Conservation (phyloP, 2,888 invertebrate species). For the Drosophila nigritarsus region DNA sequence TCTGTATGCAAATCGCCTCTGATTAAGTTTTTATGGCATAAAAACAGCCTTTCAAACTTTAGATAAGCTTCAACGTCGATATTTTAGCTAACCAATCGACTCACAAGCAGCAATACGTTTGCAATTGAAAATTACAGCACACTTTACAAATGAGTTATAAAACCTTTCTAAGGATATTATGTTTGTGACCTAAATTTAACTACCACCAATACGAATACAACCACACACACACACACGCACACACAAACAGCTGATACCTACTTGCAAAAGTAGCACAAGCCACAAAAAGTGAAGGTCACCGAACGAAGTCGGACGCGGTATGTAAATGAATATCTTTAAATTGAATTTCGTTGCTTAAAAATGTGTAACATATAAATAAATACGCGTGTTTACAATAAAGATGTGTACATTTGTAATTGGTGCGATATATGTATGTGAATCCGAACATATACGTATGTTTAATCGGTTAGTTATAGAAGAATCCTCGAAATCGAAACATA, state of each 20-base stretch:
- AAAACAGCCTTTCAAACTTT: background rate
- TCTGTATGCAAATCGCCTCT: conserved; percentile 12
- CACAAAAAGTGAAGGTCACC: conserved; percentile 48
- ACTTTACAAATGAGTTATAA: conserved; percentile 32
- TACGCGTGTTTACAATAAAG: conserved; percentile 8
- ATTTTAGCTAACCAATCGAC: conserved; percentile 1
- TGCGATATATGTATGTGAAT: background rate
- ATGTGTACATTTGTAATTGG: background rate
- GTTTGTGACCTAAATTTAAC: conserved; percentile 68
- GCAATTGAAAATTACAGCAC: conserved; percentile 18
- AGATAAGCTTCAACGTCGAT: background rate
- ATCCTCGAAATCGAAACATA: background rate
- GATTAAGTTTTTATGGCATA: conserved; percentile 2
- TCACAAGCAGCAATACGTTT: conserved; percentile 5
- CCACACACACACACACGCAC: conserved; percentile 5
- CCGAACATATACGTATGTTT: background rate
- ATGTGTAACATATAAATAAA: background rate
- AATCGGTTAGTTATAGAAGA: background rate
- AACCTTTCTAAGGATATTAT: conserved; percentile 51
- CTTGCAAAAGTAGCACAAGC: conserved; percentile 49
- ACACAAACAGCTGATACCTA: conserved; percentile 32
- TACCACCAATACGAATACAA: conserved; percentile 30
- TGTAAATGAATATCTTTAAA: conserved; percentile 16
- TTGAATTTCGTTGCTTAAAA: background rate
- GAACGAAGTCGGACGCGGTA: conserved; percentile 39